Evolutionary conservation across 2,888 invertebrate genomes (phyloP).

Genomic region (Auanema sp.): DNA sequence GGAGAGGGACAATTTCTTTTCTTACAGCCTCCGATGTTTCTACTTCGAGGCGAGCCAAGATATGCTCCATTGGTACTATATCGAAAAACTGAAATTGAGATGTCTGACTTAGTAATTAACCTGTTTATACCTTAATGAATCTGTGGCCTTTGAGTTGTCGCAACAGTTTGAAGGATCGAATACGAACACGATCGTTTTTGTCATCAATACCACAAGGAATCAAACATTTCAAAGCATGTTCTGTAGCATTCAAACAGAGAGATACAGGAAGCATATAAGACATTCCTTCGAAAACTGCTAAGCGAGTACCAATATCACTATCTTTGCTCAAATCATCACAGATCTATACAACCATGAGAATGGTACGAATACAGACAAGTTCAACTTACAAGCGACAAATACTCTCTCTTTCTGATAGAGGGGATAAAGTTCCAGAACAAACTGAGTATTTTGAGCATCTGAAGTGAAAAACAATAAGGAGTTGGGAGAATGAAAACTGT

Average conservation of each 20-base stretch:
- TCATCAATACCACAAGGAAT: constrained; percentile 23
- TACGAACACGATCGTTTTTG: constrained; percentile 26
- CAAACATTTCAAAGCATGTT: constrained; percentile 22
- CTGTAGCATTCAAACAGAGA: constrained; percentile 19
- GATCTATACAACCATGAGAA: too few species aligned
- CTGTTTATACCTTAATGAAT: constrained; percentile 20
- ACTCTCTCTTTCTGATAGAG: background rate
- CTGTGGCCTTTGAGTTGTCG: constrained; percentile 22
- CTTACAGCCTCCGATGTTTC: constrained; percentile 32
- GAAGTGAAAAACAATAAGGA: background rate
- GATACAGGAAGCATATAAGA: constrained; percentile 14
- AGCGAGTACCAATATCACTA: constrained; percentile 22
- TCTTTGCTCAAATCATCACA: constrained; percentile 11
- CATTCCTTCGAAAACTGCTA: constrained; percentile 25
- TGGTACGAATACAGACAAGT: too few species aligned
- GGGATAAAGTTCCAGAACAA: constrained; percentile 26
- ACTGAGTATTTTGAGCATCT: constrained; percentile 14
- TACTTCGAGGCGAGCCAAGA: constrained; percentile 28
- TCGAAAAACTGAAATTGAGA: constrained; percentile 20
- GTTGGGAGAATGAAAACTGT: too few species aligned
- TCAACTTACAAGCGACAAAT: background rate
- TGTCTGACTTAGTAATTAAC: background rate
- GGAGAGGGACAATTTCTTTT: constrained; percentile 23
- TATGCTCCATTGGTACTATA: constrained; percentile 22
- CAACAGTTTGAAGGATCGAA: constrained; percentile 16